These are phyloP conservation scores for Stictocephala bisonia DNA, from an alignment of 2,888 invertebrate genomes.

Conservation along the genomic window DNA sequence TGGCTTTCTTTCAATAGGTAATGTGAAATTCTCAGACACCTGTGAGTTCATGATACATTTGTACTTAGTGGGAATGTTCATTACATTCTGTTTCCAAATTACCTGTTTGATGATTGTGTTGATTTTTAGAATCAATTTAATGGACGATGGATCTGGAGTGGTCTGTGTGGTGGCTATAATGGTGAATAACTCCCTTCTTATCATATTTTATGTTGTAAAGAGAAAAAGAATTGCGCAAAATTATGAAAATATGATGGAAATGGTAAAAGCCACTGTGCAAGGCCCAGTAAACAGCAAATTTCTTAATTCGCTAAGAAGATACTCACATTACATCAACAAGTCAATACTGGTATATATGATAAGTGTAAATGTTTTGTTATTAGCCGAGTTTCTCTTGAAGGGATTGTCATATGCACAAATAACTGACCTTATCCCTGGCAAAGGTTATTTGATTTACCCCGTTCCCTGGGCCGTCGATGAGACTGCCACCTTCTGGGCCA, in stretches of 20 bases:
- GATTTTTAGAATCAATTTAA: neutral
- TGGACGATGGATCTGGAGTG: conserved; percentile 3
- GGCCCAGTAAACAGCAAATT: neutral
- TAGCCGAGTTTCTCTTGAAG: neutral
- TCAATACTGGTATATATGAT: neutral
- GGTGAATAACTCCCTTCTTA: conserved; percentile 3
- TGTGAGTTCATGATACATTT: neutral
- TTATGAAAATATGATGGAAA: neutral
- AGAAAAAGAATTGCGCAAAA: neutral
- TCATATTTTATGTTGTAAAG: conserved; percentile 1
- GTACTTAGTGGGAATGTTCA: neutral
- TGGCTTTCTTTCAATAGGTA: conserved; percentile 4
- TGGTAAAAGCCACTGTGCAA: neutral
- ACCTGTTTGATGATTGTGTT: neutral
- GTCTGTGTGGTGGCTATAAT: conserved; percentile 11
- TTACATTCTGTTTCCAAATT: conserved; percentile 3
- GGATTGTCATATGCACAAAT: neutral
- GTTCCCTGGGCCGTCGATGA: conserved; percentile 1
- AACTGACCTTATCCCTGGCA: neutral
- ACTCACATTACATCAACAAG: neutral
- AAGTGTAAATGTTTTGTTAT: conserved; percentile 9
- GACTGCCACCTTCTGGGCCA: conserved; percentile 6
- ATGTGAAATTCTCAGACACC: neutral
- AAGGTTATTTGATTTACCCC: neutral
- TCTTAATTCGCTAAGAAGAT: neutral